These are phyloP conservation scores for Agrotis segetum DNA, from an alignment of 2,888 invertebrate species.

Conservation along the genomic window DNA sequence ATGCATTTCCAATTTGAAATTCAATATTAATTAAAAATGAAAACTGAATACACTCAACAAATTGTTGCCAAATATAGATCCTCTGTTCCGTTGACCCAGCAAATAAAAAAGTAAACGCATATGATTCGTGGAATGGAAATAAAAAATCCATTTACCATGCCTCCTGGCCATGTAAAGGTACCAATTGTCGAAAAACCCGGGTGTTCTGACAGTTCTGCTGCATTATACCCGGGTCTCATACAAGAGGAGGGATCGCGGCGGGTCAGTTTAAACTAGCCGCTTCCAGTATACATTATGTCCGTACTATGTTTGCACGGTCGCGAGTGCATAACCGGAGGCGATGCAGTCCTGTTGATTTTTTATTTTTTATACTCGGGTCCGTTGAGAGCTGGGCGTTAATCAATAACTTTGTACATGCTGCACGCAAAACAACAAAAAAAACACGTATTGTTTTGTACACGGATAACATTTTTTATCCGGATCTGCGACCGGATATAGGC, in stretches of 20 bases:
- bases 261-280: slow-evolving; percentile 55
- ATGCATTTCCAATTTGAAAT: slow-evolving; percentile 34
- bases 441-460: slow-evolving; percentile 67
- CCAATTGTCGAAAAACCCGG: slow-evolving; percentile 68
- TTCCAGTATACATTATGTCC: slow-evolving; percentile 64
- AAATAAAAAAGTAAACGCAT: slow-evolving; percentile 72
- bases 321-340: slow-evolving; percentile 79
- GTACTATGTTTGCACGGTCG: slow-evolving; percentile 73
- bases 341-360: slow-evolving; percentile 78
- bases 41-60: slow-evolving; percentile 44
- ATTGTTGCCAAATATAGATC: slow-evolving; percentile 41
- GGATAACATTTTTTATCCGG: slow-evolving; percentile 75
- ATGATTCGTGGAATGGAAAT: slow-evolving; percentile 72
- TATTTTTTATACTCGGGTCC: slow-evolving; percentile 79
- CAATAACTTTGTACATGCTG: slow-evolving; percentile 78
- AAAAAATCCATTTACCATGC: slow-evolving; percentile 77
- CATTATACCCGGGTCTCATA: slow-evolving; percentile 52
- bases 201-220: slow-evolving; percentile 58
- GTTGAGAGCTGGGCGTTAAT: slow-evolving; percentile 80
- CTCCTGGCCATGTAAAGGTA: slow-evolving; percentile 73
- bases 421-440: slow-evolving; percentile 71
- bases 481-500: slow-evolving; percentile 66
- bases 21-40: slow-evolving; percentile 44
- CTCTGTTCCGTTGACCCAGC: slow-evolving; percentile 46
- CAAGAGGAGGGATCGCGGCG: slow-evolving; percentile 48